These are phyloP conservation scores for Drymonia ruficornis DNA, from an alignment of 2,888 invertebrate species.

Conservation along the genomic window DNA sequence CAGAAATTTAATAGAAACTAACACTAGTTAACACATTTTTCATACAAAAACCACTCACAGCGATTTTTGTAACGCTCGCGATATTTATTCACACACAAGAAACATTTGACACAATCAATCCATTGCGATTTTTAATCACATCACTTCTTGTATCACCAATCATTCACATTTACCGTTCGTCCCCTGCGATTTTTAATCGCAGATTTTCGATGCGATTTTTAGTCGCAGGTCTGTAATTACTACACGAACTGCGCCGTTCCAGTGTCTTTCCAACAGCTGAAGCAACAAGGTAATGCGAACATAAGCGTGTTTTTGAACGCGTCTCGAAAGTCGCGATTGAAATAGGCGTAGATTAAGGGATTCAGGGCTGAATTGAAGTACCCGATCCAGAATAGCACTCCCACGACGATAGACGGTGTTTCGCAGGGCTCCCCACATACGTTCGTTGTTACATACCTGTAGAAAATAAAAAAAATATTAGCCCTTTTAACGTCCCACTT, in stretches of 20 bases:
- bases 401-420: conserved; percentile 94
- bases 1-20: not conserved
- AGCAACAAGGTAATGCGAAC: conserved; percentile 93
- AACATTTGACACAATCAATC: not conserved
- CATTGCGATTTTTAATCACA: conserved; percentile 25
- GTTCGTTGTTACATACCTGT: conserved; percentile 93
- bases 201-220: conserved; percentile 23
- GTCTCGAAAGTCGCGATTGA: conserved; percentile 92
- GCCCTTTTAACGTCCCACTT: no score
- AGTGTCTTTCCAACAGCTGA: conserved; percentile 89
- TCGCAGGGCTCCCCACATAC: conserved; percentile 93
- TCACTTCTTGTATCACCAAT: conserved; percentile 2
- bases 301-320: conserved; percentile 97
- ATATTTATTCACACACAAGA: not conserved
- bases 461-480: no score
- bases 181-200: conserved; percentile 3
- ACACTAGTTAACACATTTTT: conserved; percentile 2
- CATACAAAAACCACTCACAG: not conserved
- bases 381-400: conserved; percentile 98
- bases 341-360: conserved; percentile 93
- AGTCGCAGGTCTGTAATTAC: conserved; percentile 49
- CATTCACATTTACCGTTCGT: not conserved
- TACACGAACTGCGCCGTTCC: conserved; percentile 85
- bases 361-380: conserved; percentile 88
- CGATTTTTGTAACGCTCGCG: not conserved